A percentile compares a stretch with the other conserved stretches of the same genome.
phyloP scores from a whole-genome alignment of 2,797 vertebrate genomes.

The Cheirogaleus major region DNA sequence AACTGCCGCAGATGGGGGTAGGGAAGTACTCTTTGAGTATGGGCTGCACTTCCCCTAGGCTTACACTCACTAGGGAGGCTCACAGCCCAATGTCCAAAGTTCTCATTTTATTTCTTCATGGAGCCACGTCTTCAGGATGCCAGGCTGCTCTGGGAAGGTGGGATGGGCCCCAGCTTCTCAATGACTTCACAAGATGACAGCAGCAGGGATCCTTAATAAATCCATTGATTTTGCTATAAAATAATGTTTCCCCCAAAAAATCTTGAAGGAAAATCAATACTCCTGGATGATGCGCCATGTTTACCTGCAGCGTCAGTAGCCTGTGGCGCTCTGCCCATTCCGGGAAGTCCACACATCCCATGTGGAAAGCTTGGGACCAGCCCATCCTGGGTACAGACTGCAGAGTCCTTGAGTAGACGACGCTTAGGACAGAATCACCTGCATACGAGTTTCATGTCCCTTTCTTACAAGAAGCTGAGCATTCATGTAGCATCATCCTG shows the following conservation, averaged over 20 bases:
- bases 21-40: too few species aligned
- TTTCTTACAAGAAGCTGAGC: neutral
- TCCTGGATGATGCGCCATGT: neutral
- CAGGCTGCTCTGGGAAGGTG: neutral
- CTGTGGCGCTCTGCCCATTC: neutral
- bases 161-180: neutral
- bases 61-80: neutral
- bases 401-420: neutral
- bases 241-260: neutral
- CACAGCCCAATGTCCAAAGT: neutral
- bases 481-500: neutral
- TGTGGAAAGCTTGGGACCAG: neutral
- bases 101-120: neutral
- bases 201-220: neutral
- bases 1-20: neutral
- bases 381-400: neutral
- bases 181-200: neutral
- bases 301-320: neutral
- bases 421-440: neutral
- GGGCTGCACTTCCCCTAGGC: neutral
- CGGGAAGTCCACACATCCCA: neutral
- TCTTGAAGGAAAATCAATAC: neutral
- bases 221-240: neutral
- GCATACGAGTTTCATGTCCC: neutral
- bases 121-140: neutral